Conservation (phyloP, 2,113 vertebrate species). For the Galeopterus variegatus region DNA sequence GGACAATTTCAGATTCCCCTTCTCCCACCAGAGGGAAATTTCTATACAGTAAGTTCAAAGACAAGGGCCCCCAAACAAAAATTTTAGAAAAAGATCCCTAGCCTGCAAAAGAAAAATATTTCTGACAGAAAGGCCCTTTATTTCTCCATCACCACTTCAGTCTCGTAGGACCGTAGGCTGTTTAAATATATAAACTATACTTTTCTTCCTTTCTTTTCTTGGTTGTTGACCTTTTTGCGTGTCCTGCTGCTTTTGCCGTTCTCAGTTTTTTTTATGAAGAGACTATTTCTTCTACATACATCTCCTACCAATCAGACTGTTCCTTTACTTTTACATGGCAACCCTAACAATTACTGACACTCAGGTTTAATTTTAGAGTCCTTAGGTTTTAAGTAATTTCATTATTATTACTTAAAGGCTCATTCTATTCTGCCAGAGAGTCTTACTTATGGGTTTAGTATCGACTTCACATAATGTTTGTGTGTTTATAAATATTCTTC, state of each 20-base stretch:
- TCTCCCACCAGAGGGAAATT: not conserved
- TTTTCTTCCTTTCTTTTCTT: not conserved
- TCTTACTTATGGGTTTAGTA: not conserved
- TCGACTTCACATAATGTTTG: not conserved
- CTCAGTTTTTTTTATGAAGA: not conserved
- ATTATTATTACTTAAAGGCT: conserved; percentile 23
- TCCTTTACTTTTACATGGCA: not conserved
- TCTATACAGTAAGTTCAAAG: not conserved
- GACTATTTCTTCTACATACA: not conserved
- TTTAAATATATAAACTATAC: not conserved
- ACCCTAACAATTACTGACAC: not conserved
- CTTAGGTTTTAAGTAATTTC: not conserved
- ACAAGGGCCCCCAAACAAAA: not conserved
- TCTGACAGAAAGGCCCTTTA: not conserved
- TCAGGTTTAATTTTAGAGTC: not conserved
- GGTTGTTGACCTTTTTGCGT: not conserved
- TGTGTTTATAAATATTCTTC: conserved; percentile 50
- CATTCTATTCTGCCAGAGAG: not conserved
- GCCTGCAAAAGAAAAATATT: not conserved
- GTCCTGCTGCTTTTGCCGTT: conserved; percentile 4
- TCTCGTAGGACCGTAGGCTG: not conserved
- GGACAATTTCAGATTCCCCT: not conserved
- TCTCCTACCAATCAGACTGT: not conserved
- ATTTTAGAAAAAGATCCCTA: not conserved
- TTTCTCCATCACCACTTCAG: not conserved